Evolutionary conservation across 2,113 vertebrate species (phyloP).

Genomic region (Xenopus borealis): DNA sequence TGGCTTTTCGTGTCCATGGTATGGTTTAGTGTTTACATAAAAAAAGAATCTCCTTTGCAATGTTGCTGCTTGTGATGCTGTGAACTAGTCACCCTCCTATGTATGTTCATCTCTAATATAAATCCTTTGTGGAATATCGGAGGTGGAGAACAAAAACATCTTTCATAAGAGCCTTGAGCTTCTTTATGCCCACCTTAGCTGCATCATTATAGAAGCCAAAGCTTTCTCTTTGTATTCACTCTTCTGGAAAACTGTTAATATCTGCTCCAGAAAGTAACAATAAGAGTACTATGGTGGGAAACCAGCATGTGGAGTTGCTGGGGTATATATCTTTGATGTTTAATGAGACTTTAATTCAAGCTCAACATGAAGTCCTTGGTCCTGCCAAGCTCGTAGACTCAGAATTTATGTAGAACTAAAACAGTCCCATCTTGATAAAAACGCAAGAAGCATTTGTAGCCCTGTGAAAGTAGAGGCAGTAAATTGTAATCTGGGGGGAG

Average conservation of each 20-base stretch:
- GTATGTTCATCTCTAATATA: slow-evolving; percentile 1
- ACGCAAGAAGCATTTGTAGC: slow-evolving; percentile 3
- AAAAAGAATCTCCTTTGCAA: background rate
- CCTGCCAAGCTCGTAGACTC: slow-evolving; percentile 23
- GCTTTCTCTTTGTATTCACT: slow-evolving; percentile 6
- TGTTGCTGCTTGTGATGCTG: background rate
- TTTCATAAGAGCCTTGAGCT: background rate
- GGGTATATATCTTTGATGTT: slow-evolving; percentile 29
- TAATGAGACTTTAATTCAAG: slow-evolving; percentile 40
- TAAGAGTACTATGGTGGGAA: background rate
- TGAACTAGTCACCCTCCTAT: background rate
- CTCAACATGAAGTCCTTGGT: slow-evolving; percentile 23
- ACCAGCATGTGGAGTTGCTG: slow-evolving; percentile 11
- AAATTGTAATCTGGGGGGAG: no score
- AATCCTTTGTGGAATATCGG: slow-evolving; percentile 9
- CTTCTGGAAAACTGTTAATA: slow-evolving; percentile 16
- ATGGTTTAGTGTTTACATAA: background rate
- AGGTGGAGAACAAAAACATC: slow-evolving; percentile 9
- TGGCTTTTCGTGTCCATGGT: background rate
- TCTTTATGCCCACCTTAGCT: slow-evolving; percentile 13
- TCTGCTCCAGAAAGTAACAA: slow-evolving; percentile 26
- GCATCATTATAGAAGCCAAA: slow-evolving; percentile 10
- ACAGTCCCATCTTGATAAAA: slow-evolving; percentile 18
- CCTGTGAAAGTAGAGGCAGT: background rate
- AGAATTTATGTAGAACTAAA: slow-evolving; percentile 21